Base-by-base conservation (phyloP, 2,888 invertebrate genomes). In the Lycophotia porphyrea region DNA sequence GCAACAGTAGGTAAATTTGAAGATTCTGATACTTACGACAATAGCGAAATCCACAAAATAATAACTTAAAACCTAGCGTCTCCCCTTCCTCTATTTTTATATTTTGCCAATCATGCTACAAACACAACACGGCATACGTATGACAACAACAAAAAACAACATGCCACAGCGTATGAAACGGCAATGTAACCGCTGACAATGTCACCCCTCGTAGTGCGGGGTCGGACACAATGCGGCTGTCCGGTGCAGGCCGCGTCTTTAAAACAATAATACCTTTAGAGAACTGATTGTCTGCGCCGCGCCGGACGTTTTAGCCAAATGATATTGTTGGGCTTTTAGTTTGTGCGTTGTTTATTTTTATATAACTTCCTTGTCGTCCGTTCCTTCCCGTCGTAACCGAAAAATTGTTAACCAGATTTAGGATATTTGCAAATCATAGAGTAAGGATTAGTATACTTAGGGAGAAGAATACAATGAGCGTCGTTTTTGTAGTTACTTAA, bases 181-280 rank as follows among this genome's bases (percentile, higher is more conserved):
- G 49, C 86, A 82, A 61, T 69, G 52, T 74, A 74, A 76, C 82
- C 75, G 66, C 87, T 85, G 83, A 85, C 84, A 80, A 80, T 72
- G 83, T 78, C 77, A 84, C 79, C 79, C 63, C 61, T 31, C 67
- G 68, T 64, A 71, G 71, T 71, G 78, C 69, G 83, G 68, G 85
- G 68, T 49, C n/a, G 47, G 42, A 36, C 66, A 84, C 84, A 88
- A 84, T 86, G 76, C 71, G 69, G 72, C 86, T 88, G 89, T 82
- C 81, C 67, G 61, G 71, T 82, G 65, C 82, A 85, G 78, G 73
- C 67, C 80, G 75, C 84, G 84, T 88, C 88, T 90, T 88, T 88
- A 82, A 84, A 88, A 88, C 89, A 88, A 89, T 89, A 87, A 89
- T 86, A 82, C 84, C 84, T 84, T 80, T 82, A 80, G 63, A 83